These are phyloP conservation scores for Camelus bactrianus DNA, from an alignment of 2,113 vertebrate genomes.

Conservation along the genomic window DNA sequence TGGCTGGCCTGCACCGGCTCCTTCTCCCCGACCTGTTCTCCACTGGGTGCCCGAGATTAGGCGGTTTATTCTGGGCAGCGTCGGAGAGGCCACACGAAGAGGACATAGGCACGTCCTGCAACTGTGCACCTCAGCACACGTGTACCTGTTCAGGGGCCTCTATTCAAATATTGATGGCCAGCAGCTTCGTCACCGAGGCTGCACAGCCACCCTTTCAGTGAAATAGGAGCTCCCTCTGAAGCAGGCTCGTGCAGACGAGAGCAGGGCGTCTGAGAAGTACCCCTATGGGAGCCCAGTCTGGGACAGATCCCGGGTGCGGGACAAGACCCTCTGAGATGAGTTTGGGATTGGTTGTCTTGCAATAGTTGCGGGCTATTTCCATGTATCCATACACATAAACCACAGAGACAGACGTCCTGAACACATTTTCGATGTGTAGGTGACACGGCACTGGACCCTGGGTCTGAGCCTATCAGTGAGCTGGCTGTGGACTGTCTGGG, in stretches of 20 bases:
- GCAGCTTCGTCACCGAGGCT: background rate
- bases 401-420: background rate
- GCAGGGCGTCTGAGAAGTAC: background rate
- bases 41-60: background rate
- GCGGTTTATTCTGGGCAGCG: background rate
- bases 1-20: background rate
- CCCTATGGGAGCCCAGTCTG: background rate
- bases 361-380: background rate
- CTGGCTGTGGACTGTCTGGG: background rate
- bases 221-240: background rate
- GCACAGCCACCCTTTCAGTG: background rate
- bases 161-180: background rate
- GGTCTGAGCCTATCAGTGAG: background rate
- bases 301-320: background rate
- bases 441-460: background rate
- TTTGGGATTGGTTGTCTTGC: background rate
- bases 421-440: background rate
- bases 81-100: background rate
- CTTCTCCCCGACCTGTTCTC: background rate
- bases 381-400: background rate
- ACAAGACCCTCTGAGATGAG: background rate
- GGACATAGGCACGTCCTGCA: background rate
- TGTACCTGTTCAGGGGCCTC: background rate
- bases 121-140: background rate
- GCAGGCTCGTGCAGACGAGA: accelerated